phyloP scores from a whole-genome alignment of 2,797 vertebrate genomes.

The Heliangelus exortis region DNA sequence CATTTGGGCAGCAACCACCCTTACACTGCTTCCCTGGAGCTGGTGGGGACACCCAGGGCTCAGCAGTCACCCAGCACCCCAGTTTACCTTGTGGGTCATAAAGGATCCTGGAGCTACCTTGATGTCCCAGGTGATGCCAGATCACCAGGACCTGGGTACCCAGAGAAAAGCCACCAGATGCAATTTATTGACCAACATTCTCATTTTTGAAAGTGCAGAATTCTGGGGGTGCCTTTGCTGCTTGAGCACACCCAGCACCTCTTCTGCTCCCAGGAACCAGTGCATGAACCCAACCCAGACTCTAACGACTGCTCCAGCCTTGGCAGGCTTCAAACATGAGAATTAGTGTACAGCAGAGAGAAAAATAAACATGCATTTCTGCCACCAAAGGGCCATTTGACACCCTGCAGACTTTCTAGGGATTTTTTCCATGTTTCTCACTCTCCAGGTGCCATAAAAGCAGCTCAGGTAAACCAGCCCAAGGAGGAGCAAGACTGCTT shows the following conservation, averaged over 20 bases:
- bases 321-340: background rate
- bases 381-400: background rate
- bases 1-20: accelerated
- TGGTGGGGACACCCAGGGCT: background rate
- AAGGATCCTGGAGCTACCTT: background rate
- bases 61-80: background rate
- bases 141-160: background rate
- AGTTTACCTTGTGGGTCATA: background rate
- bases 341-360: background rate
- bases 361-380: background rate
- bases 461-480: background rate
- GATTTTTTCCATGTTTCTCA: background rate
- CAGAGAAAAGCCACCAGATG: background rate
- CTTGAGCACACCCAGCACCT: background rate
- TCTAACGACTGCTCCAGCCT: background rate
- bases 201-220: background rate
- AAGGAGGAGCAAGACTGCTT: accelerated
- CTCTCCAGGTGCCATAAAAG: background rate
- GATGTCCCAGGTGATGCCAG: background rate
- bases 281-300: background rate
- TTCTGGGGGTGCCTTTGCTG: background rate
- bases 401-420: background rate
- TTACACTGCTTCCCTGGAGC: background rate
- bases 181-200: background rate
- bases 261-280: accelerated